Evolutionary conservation across 2,113 vertebrate genomes (phyloP).

Genomic region (Dipodomys merriami): DNA sequence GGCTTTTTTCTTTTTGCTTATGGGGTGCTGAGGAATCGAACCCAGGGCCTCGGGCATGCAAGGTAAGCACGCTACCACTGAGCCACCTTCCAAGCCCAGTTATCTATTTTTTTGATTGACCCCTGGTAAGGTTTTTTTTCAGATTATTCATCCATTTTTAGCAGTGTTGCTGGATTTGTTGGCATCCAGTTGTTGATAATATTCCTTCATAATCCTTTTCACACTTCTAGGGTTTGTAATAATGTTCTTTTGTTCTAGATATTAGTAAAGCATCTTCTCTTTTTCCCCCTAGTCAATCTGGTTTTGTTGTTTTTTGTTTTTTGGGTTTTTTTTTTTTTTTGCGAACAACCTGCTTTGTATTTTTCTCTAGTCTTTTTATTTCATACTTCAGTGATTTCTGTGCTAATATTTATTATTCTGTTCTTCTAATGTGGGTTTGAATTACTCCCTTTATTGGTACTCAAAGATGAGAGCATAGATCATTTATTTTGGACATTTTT

Average conservation of each 20-base stretch:
- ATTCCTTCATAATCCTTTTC: slow-evolving; percentile 2
- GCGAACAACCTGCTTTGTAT: not conserved
- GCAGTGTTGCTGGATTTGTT: slow-evolving; percentile 23
- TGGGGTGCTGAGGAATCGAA: too few species aligned
- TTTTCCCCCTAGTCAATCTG: too few species aligned
- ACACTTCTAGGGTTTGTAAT: not conserved
- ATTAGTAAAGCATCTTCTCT: too few species aligned
- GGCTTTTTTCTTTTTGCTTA: too few species aligned
- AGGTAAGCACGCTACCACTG: too few species aligned
- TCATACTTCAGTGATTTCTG: slow-evolving; percentile 41
- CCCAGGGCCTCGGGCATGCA: too few species aligned
- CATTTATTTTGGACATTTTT: slow-evolving; percentile 19
- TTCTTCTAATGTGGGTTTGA: slow-evolving; percentile 20
- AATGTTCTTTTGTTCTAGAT: too few species aligned
- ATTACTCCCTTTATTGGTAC: slow-evolving; percentile 25
- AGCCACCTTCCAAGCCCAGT: not conserved
- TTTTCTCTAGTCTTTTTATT: slow-evolving; percentile 1
- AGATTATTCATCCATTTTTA: slow-evolving; percentile 27
- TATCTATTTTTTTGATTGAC: not conserved
- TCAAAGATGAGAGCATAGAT: slow-evolving; percentile 7
- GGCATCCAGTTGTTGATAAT: not conserved
- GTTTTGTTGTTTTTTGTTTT: too few species aligned
- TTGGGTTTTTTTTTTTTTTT: not conserved
- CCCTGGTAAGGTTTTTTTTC: not conserved
- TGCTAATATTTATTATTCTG: slow-evolving; percentile 43